Base-by-base conservation (phyloP, 1,140 invertebrate species). In the Metaphire vulgaris region DNA sequence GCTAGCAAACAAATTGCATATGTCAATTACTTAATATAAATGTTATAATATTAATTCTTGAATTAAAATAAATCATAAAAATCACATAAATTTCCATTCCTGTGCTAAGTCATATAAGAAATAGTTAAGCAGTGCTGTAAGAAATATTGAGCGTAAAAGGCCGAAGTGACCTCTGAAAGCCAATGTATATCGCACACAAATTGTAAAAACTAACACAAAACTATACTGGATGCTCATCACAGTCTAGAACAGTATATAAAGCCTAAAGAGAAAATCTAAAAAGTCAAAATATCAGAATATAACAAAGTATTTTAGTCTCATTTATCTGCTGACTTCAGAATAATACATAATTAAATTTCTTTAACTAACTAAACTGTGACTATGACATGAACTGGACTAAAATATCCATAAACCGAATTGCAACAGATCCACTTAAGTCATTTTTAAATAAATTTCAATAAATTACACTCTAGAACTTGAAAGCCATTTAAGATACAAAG, bases 141-240 rank as follows among this genome's bases (percentile, higher is more conserved):
- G 41, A 56, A 56, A 56, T n/a, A 56, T 56, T 56, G 41, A 56
- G 41, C 41, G 41, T 56, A 56, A 56, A 56, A 56, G 41, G 41
- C 21, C 41, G 21, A 56, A 56, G 6, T 56, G 41, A 56, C 41
- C 41, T 56, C 21, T 12, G 41, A 56, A 56, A 56, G 41, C 41
- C 41, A 56, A 56, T 12, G 41, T 56, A 56, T 21, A 56, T 6
- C 21, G 41, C 21, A n/a, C n/a, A n/a, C n/a, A 56, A 56, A 56
- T 56, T 21, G 41, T 56, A 56, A 56, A 12, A 56, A 56, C 21
- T 21, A 56, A 56, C 41, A 6, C 6, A 56, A 56, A 56, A 56
- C 41, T 56, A 6, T 56, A 56, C 6, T 21, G 41, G 6, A 56
- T 21, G 41, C 41, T 56, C 41, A 56, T 56, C 41, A 56, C 41